These are phyloP conservation scores for Pelecanus crispus DNA, from an alignment of 2,113 vertebrate species.

Conservation along the genomic window DNA sequence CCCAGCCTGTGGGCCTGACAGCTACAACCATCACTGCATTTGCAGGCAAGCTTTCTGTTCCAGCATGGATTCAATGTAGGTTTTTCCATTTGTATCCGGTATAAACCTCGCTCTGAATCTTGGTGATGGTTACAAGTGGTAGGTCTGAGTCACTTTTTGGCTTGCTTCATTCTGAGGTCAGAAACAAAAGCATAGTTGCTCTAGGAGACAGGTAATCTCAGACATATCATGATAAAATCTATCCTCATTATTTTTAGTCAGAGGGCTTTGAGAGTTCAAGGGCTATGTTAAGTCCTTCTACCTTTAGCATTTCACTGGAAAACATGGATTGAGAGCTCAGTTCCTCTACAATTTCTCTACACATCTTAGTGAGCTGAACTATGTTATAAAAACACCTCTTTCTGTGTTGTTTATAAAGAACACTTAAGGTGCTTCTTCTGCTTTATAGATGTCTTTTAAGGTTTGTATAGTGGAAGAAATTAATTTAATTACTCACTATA, in stretches of 20 bases:
- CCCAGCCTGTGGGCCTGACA: not conserved
- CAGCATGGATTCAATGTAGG: fast-evolving
- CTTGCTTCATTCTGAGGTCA: not conserved
- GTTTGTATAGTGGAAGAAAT: not conserved
- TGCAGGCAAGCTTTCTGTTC: not conserved
- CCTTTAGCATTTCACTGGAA: not conserved
- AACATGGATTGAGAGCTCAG: not conserved
- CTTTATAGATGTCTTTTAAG: not conserved
- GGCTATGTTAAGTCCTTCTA: not conserved
- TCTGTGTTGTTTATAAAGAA: not conserved
- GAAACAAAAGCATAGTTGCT: not conserved
- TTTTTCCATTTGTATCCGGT: not conserved
- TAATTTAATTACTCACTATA: not conserved
- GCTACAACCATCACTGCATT: not conserved
- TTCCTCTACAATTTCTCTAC: not conserved
- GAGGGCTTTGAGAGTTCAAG: not conserved
- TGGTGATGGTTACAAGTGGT: not conserved
- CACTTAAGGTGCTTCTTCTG: not conserved
- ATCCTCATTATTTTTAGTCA: not conserved
- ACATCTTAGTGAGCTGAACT: not conserved
- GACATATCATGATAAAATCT: not conserved
- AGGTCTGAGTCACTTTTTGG: constrained; percentile 12
- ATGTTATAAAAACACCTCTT: not conserved
- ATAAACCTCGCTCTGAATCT: not conserved
- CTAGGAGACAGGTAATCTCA: not conserved